Percentiles rank a stretch among this genome's conserved stretches.
Evolutionary conservation across 2,113 vertebrate species (phyloP).

Genomic region (Lepisosteus osseus): DNA sequence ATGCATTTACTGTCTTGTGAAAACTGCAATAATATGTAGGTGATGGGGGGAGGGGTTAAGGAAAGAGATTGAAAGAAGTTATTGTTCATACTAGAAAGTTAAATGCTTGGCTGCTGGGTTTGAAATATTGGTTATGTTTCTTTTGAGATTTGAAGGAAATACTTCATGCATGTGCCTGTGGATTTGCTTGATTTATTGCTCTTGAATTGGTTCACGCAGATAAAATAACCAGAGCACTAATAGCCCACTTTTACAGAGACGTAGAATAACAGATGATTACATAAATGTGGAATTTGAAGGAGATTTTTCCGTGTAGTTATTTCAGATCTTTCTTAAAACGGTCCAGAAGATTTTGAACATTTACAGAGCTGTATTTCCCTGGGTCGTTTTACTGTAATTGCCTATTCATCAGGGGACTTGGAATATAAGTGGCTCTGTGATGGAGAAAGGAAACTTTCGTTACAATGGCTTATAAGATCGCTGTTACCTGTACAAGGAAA

Average conservation of each 20-base stretch:
- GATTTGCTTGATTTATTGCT: conserved; percentile 51
- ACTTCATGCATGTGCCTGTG: conserved; percentile 16
- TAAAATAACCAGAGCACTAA: conserved; percentile 61
- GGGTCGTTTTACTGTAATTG: neutral
- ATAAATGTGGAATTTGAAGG: conserved; percentile 50
- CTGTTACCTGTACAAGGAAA: too few relatives aligned
- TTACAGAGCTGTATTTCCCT: conserved; percentile 2
- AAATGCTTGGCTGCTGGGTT: conserved; percentile 5
- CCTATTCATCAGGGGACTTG: neutral
- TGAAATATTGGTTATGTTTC: conserved; percentile 34
- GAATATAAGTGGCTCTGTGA: neutral
- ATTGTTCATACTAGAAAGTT: neutral
- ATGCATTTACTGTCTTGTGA: neutral
- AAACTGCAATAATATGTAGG: neutral
- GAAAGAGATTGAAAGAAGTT: conserved; percentile 11
- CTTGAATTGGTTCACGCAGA: conserved; percentile 53
- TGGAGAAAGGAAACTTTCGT: too few relatives aligned
- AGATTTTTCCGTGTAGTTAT: conserved; percentile 34
- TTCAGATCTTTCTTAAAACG: conserved; percentile 20
- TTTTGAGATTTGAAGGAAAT: conserved; percentile 33
- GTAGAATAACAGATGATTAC: conserved; percentile 57
- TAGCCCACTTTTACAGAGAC: conserved; percentile 47
- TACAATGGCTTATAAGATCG: too few relatives aligned
- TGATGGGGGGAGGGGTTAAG: neutral
- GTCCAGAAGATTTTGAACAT: neutral